Evolutionary conservation across 1,140 invertebrate genomes (phyloP), one percentile per base, ranked within the genome.

Genomic region (Scylla paramamosain): DNA sequence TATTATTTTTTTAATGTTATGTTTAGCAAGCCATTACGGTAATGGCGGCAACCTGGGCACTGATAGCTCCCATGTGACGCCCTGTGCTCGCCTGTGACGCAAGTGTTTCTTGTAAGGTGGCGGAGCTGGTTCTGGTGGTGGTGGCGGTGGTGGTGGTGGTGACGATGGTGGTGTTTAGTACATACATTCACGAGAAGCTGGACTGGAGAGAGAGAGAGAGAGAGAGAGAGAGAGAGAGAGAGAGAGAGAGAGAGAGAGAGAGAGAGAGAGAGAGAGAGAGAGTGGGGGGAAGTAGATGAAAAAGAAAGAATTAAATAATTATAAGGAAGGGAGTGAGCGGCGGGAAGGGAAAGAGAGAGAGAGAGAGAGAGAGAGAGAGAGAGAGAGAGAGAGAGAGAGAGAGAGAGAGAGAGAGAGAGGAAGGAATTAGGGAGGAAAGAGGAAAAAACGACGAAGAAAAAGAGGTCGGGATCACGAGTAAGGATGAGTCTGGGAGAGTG

Each of bases 161-260:
- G 46, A 39, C 6, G 7, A 31, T 91, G 45, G 31, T 14, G 28
- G 89, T 48, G 29, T n/a, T 16, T 12, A 90, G 39, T 87, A 32
- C 39, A 0, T 39, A 39, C 39, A 16, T 25, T 32, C 16, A 29
- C 84, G 8, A 87, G 29, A 29, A 87, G 28, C 14, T 29, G 28
- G 0, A 87, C 14, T 29, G 28, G 0, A 4, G 12, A 0, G 10
- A 39, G 25, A 46, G 89, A 6, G 48, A 59, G 89, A 91, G 89
- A 91, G 89, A 91, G 89, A 91, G 89, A 91, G 89, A 91, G 89
- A 91, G 89, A 39, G 39, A 39, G 39, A 39, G 39, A 39, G 39
- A 39, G 39, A 39, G 39, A 39, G 39, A 39, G 39, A 39, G 39
- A 39, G 39, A 39, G 1, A 6, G 1, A 39, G 39, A 39, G 1